Base-by-base conservation (phyloP, 2,113 vertebrate genomes). In the Bucco capensis region DNA sequence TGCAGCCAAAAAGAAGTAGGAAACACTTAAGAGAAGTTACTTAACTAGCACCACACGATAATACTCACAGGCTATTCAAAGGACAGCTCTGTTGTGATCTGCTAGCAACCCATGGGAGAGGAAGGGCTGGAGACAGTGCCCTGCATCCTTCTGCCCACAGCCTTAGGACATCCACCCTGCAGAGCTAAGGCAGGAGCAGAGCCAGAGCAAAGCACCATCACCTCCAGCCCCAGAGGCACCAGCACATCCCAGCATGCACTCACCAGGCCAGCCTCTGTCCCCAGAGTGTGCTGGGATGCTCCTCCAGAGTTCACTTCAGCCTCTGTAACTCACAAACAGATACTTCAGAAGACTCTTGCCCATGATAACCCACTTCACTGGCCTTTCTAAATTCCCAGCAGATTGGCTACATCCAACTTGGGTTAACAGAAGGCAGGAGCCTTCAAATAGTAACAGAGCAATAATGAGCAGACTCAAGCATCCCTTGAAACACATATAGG, bases 11-110 rank as follows among this genome's bases (percentile, higher is more conserved):
- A 50, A 27, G 49, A 38, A 44, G 8, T 5, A 3, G 30, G 14
- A 30, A 12, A 13, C 27, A 1, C 2, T 16, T 30, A 8, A n/a
- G 2, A 0, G 7, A 11, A 58, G 50, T 62, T 62, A 6, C 0
- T 14, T 22, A 6, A 0, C 18, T 14, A 21, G 24, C 49, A 21
- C 54, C 72, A 2, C 4, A 2, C 3, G 2, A 8, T 16, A 19
- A 21, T 22, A 44, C 66, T 44, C 50, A 18, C 31, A 10, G 30
- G 25, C 15, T 53, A 31, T 13, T 54, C 24, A 1, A 51, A 58
- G 22, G 19, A 67, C 21, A 22, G 44, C 44, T 22, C 23, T 37
- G 25, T 6, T 30, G 25, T 13, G 2, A 27, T 14, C 22, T 30
- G 51, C 53, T 35, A 62, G 77, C 35, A 58, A 1, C 19, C 42